Percentiles rank a stretch among this genome's conserved stretches.
phyloP scores from a whole-genome alignment of 1,140 invertebrate genomes.

The Acromyrmex heyeri region DNA sequence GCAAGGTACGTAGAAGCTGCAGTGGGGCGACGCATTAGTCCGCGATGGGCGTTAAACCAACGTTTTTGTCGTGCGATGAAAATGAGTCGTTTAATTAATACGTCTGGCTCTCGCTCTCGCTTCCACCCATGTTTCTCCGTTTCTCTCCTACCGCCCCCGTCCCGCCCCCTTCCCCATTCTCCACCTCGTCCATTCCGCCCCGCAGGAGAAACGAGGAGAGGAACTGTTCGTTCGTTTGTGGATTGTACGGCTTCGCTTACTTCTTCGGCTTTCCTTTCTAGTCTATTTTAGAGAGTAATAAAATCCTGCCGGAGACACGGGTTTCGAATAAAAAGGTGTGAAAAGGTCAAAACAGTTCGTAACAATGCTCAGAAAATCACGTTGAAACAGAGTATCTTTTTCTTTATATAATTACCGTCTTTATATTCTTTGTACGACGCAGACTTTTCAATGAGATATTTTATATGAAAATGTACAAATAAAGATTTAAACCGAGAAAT shows the following conservation, averaged over 20 bases:
- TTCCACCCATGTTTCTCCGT: not conserved
- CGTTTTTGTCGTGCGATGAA: slow-evolving; percentile 85
- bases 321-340: slow-evolving; percentile 24
- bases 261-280: slow-evolving; percentile 14
- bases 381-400: not conserved
- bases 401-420: slow-evolving; percentile 10
- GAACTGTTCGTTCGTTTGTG: slow-evolving; percentile 5
- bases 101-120: slow-evolving; percentile 77
- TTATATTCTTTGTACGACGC: not conserved
- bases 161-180: not conserved
- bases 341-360: slow-evolving; percentile 16
- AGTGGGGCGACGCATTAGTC: slow-evolving; percentile 82
- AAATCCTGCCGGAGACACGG: not conserved
- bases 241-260: not conserved
- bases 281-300: slow-evolving; percentile 28
- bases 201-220: not conserved
- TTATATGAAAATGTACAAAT: not conserved
- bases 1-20: slow-evolving; percentile 53
- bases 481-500: not conserved
- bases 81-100: slow-evolving; percentile 87
- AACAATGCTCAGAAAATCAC: slow-evolving; percentile 45
- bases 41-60: slow-evolving; percentile 85
- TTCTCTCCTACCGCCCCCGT: not conserved
- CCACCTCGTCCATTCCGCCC: not conserved
- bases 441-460: not conserved